Conservation (phyloP, 2,888 invertebrate genomes). For the Eilema depressum region DNA sequence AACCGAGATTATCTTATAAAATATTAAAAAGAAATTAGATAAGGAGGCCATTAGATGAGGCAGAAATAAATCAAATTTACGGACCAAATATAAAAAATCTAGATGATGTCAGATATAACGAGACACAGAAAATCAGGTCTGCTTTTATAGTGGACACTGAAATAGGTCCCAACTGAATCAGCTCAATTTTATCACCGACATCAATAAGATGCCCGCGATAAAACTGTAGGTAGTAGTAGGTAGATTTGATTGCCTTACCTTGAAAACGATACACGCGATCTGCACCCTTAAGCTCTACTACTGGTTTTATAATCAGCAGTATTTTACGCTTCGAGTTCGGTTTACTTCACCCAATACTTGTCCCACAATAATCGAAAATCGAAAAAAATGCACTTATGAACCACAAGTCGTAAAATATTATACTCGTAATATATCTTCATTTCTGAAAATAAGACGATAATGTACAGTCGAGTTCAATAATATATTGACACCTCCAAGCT, state of each 20-base stretch:
- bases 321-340: background rate
- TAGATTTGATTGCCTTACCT: conserved; percentile 38
- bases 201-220: conserved; percentile 32
- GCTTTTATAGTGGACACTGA: background rate
- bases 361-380: background rate
- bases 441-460: too few relatives aligned
- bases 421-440: too few relatives aligned
- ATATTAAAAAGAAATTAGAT: too few relatives aligned
- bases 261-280: conserved; percentile 42
- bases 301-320: conserved; percentile 5
- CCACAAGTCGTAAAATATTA: too few relatives aligned
- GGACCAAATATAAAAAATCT: background rate
- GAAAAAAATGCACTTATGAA: too few relatives aligned
- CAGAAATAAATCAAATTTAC: too few relatives aligned
- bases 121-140: background rate
- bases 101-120: background rate
- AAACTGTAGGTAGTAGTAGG: conserved; percentile 29
- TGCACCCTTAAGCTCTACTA: conserved; percentile 37
- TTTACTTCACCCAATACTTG: background rate
- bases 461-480: too few relatives aligned
- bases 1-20: too few relatives aligned
- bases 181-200: conserved; percentile 16
- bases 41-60: too few relatives aligned
- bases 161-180: background rate
- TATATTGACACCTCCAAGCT: too few relatives aligned